Evolutionary conservation across 2,888 invertebrate species (phyloP).

Genomic region (Clepsis dumicolana): DNA sequence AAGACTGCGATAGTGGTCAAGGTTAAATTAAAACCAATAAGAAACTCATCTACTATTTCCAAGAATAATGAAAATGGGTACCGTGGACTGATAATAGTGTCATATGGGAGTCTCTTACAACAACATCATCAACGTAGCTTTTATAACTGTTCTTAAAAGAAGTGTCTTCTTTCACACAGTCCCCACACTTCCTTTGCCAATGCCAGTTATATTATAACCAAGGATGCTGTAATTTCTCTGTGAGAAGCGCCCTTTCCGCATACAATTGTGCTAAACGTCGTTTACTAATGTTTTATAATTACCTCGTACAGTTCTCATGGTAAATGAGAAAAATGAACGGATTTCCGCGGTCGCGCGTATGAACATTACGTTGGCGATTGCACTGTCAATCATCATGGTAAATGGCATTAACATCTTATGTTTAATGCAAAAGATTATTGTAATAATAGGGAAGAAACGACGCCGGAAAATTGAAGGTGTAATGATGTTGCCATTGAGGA

Average conservation of each 20-base stretch:
- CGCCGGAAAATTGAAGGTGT: neutral
- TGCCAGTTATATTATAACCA: neutral
- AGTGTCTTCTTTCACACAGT: neutral
- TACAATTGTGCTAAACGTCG: constrained; percentile 17
- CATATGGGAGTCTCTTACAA: neutral
- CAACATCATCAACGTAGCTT: neutral
- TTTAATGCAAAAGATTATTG: constrained; percentile 1
- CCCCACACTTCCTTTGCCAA: neutral
- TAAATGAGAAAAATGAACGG: constrained; percentile 19
- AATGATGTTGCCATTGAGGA: neutral
- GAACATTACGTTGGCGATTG: constrained; percentile 25
- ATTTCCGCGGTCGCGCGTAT: constrained; percentile 14
- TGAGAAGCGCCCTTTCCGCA: constrained; percentile 36
- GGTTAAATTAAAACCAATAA: too few relatives aligned
- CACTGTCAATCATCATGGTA: constrained; percentile 20
- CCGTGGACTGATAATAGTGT: neutral
- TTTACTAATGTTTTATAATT: constrained; percentile 25
- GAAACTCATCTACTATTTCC: too few relatives aligned
- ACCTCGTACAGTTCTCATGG: constrained; percentile 13
- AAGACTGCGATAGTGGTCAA: too few relatives aligned
- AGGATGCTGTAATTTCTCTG: constrained; percentile 17
- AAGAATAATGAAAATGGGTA: too few relatives aligned
- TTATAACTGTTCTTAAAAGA: neutral
- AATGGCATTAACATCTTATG: constrained; percentile 7
- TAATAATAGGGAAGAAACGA: neutral